Percentiles rank a stretch among this genome's conserved stretches.
phyloP scores from a whole-genome alignment of 2,113 vertebrate species.

The Vicugna pacos region DNA sequence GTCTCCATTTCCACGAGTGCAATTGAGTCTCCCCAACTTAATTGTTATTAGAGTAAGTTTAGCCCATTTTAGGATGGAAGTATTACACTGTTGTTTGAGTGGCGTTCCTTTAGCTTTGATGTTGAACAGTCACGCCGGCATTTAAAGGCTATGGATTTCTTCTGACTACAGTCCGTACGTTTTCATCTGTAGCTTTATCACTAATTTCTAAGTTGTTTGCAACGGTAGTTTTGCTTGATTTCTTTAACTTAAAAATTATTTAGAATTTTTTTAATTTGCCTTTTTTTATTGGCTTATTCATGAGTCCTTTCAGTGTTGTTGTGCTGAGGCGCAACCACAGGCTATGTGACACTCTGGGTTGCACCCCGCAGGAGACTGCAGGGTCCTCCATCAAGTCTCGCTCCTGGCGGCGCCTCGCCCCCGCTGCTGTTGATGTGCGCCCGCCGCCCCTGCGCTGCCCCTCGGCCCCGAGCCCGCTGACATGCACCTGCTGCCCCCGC shows the following conservation, averaged over 20 bases:
- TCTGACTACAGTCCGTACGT: background rate
- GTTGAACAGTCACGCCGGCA: background rate
- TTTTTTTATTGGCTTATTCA: background rate
- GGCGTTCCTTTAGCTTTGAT: background rate
- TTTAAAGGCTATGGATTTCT: background rate
- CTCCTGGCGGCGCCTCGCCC: too few species aligned
- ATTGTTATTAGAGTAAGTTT: background rate
- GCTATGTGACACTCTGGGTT: fast-evolving
- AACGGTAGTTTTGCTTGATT: background rate
- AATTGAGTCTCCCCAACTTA: too few species aligned
- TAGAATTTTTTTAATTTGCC: background rate
- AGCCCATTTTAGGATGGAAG: background rate
- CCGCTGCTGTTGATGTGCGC: too few species aligned
- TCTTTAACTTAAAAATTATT: background rate
- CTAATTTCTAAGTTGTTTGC: background rate
- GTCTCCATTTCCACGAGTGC: fast-evolving
- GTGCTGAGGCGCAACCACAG: fast-evolving
- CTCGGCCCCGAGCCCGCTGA: too few species aligned
- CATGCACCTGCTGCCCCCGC: too few species aligned
- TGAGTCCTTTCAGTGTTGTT: background rate
- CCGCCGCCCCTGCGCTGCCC: too few species aligned
- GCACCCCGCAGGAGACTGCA: too few species aligned
- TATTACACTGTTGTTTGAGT: background rate
- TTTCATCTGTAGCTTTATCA: background rate
- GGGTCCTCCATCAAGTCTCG: too few species aligned